Evolutionary conservation across 2,113 vertebrate species (phyloP).

Genomic region (Melanocharis versteri): DNA sequence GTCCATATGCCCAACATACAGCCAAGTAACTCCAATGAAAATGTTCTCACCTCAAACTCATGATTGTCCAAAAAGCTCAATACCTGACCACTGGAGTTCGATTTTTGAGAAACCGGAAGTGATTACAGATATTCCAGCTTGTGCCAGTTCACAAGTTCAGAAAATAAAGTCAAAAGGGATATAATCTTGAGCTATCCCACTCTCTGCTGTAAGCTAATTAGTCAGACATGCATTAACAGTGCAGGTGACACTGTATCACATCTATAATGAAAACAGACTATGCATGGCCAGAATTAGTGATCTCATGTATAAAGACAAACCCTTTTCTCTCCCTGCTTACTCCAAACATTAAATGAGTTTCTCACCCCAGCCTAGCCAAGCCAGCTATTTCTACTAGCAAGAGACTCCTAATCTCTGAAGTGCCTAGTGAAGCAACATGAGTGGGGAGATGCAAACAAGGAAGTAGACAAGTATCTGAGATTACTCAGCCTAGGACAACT

Average conservation of each 20-base stretch:
- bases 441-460: neutral
- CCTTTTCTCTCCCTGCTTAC: neutral
- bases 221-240: neutral
- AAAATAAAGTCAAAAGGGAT: neutral
- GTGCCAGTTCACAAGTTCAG: neutral
- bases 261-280: neutral
- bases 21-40: neutral
- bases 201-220: neutral
- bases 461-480: neutral
- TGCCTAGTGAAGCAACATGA: neutral
- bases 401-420: neutral
- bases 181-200: neutral
- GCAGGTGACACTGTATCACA: neutral
- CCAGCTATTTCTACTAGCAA: neutral
- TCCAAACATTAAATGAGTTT: neutral
- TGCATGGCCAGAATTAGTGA: fast-evolving
- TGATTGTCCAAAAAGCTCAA: neutral
- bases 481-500: neutral
- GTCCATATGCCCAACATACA: fast-evolving
- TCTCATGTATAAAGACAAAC: neutral
- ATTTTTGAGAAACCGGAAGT: neutral
- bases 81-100: neutral
- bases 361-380: neutral
- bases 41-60: neutral
- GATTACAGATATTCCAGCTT: neutral